Evolutionary conservation across 2,797 vertebrate species (phyloP).

Genomic region (Rousettus madagascariensis): DNA sequence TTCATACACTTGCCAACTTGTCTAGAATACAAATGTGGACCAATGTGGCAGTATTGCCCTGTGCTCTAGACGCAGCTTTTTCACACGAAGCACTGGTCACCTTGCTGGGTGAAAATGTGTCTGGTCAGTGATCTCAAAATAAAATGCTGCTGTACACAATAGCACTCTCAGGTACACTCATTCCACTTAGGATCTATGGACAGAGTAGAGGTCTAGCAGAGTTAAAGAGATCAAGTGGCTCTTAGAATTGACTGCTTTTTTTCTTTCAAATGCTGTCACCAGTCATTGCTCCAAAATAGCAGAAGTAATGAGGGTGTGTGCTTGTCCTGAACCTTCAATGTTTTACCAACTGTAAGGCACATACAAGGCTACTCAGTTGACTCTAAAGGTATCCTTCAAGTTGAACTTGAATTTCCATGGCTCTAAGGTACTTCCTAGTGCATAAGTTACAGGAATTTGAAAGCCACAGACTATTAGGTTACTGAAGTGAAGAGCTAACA

Average conservation of each 20-base stretch:
- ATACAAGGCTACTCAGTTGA: slow-evolving; percentile 80
- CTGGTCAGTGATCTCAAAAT: slow-evolving; percentile 73
- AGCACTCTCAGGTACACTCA: neutral
- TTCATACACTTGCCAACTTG: neutral
- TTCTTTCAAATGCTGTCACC: slow-evolving; percentile 70
- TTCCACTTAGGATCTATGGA: slow-evolving; percentile 69
- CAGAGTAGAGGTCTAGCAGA: slow-evolving; percentile 67
- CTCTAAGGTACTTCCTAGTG: slow-evolving; percentile 22
- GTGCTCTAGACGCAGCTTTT: slow-evolving; percentile 34
- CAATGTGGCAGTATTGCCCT: neutral
- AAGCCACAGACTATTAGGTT: slow-evolving; percentile 30
- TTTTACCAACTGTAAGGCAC: slow-evolving; percentile 82
- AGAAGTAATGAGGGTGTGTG: slow-evolving; percentile 69
- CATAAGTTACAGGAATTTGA: slow-evolving; percentile 34
- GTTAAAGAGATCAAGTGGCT: slow-evolving; percentile 77
- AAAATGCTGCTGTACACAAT: slow-evolving; percentile 67
- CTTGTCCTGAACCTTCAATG: slow-evolving; percentile 80
- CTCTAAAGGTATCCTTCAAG: slow-evolving; percentile 81
- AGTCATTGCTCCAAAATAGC: slow-evolving; percentile 44
- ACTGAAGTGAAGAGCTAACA: neutral
- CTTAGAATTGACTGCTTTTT: slow-evolving; percentile 71
- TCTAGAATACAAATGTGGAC: slow-evolving; percentile 59
- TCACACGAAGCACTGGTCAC: slow-evolving; percentile 56
- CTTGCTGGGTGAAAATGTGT: slow-evolving; percentile 66
- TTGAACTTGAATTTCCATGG: slow-evolving; percentile 52